Conservation (phyloP, 2,797 vertebrate species). For the Petrocephalus sullivani region DNA sequence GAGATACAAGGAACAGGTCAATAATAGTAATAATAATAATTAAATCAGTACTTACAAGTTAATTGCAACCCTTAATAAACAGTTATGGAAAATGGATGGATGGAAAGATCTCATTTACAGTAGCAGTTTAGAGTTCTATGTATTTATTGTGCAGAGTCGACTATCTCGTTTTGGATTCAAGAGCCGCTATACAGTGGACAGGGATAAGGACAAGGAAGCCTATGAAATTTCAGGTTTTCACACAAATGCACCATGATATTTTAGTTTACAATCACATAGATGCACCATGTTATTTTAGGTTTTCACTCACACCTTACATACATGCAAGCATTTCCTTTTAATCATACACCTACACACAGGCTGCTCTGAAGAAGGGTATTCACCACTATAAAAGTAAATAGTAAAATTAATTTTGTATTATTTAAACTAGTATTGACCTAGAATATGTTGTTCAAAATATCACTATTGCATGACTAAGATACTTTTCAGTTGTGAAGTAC, state of each 20-base stretch:
- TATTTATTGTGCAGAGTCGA: constrained; percentile 42
- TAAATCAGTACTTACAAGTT: neutral
- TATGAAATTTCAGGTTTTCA: constrained; percentile 28
- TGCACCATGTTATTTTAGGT: neutral
- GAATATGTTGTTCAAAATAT: neutral
- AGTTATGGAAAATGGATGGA: neutral
- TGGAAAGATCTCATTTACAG: neutral
- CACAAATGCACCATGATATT: neutral
- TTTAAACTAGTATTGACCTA: neutral
- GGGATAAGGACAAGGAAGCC: constrained; percentile 28
- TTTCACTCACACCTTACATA: neutral
- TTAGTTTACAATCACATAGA: constrained; percentile 14
- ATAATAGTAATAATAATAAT: neutral
- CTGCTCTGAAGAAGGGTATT: neutral
- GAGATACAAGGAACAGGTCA: neutral
- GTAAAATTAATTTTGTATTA: neutral
- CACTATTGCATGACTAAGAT: neutral
- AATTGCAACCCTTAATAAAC: neutral
- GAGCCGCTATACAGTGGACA: constrained; percentile 35
- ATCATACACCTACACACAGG: neutral
- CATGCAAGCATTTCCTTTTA: neutral
- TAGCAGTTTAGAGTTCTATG: constrained; percentile 17
- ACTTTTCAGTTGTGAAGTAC: neutral
- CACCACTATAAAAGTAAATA: neutral
- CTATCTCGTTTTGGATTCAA: constrained; percentile 54